A percentile compares a stretch with the other conserved stretches of the same genome.
phyloP scores from a whole-genome alignment of 1,140 invertebrate species.

The Drosophila seguyi region DNA sequence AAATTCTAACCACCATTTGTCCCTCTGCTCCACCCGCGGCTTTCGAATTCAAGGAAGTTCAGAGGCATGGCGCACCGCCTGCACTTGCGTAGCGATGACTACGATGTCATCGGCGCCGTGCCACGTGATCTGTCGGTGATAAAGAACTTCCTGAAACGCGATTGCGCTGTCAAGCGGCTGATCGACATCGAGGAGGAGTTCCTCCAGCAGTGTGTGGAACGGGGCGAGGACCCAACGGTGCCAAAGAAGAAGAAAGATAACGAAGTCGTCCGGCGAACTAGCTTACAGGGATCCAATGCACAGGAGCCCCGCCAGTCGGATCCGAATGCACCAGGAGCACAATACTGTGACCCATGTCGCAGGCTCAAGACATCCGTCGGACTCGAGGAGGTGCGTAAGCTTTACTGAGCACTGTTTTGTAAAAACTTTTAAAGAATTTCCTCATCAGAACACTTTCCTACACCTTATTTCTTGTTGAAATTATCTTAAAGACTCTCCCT shows the following conservation, averaged over 20 bases:
- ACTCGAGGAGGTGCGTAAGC: constrained; percentile 57
- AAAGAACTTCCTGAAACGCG: constrained; percentile 70
- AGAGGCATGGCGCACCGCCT: constrained; percentile 60
- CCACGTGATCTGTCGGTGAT: constrained; percentile 70
- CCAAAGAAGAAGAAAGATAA: neutral
- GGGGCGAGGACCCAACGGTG: constrained; percentile 26
- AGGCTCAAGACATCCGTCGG: constrained; percentile 59
- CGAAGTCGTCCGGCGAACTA: neutral
- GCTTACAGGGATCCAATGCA: neutral
- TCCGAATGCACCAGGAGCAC: constrained; percentile 17
- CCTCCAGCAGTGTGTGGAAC: constrained; percentile 40
- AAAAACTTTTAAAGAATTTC: too few species aligned
- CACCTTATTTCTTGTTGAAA: neutral
- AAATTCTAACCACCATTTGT: constrained; percentile 24
- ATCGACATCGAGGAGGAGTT: constrained; percentile 71
- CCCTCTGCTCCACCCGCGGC: neutral
- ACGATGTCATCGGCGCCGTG: constrained; percentile 69
- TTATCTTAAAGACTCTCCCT: neutral
- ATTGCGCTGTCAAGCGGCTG: constrained; percentile 66
- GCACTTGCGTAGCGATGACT: constrained; percentile 59
- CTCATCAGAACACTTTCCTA: too few species aligned
- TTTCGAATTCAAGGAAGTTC: neutral
- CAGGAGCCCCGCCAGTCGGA: constrained; percentile 6
- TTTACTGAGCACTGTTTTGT: neutral
- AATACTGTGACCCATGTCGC: constrained; percentile 61